These are phyloP conservation scores for Ciconia boyciana DNA, from an alignment of 2,113 vertebrate species.

Conservation along the genomic window DNA sequence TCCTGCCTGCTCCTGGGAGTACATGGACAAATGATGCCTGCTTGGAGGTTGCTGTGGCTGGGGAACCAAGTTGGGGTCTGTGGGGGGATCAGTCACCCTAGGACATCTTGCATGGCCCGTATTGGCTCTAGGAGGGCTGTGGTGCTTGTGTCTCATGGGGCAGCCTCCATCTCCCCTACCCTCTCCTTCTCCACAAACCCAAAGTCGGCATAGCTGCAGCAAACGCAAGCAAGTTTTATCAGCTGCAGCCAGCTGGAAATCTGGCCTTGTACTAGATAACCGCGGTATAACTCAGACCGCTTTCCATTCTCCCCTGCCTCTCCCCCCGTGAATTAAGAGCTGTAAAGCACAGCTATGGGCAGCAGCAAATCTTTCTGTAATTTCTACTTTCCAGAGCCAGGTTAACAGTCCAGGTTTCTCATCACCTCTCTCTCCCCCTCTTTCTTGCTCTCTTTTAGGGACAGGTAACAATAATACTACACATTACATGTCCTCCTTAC, in stretches of 20 bases:
- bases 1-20: neutral
- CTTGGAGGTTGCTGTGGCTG: neutral
- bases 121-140: neutral
- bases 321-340: neutral
- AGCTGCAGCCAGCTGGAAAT: neutral
- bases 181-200: neutral
- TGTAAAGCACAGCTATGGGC: neutral
- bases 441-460: neutral
- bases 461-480: conserved; percentile 25
- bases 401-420: neutral
- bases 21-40: neutral
- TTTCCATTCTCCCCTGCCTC: neutral
- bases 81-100: neutral
- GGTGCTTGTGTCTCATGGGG: neutral
- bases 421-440: neutral
- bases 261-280: neutral
- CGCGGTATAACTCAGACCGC: neutral
- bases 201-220: accelerated
- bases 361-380: conserved; percentile 2
- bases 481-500: conserved; percentile 19
- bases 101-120: accelerated
- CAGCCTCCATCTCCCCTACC: neutral
- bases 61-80: accelerated
- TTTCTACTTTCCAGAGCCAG: neutral
- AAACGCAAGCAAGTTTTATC: neutral